These are phyloP conservation scores for Dolomedes plantarius DNA, from an alignment of 2,888 invertebrate genomes.

Conservation along the genomic window DNA sequence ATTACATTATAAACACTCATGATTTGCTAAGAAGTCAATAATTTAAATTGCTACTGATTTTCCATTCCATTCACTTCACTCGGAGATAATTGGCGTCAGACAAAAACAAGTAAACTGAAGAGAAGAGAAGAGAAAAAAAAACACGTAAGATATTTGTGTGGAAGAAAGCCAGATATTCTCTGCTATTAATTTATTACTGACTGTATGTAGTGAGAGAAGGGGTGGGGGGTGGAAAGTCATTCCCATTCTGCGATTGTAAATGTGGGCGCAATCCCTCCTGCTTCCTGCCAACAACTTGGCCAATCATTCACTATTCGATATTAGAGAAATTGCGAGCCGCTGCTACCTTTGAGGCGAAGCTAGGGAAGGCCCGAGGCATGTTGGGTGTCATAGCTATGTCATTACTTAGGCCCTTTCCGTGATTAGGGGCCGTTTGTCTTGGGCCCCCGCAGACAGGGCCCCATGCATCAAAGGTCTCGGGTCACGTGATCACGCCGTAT, in stretches of 20 bases:
- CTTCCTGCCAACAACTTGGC: background rate
- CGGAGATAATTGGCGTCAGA: no score
- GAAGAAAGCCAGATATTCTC: no score
- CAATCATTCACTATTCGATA: conserved; percentile 38
- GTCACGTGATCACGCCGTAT: conserved; percentile 56
- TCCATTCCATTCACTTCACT: no score
- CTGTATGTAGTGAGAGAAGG: no score
- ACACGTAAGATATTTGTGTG: no score
- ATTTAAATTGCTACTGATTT: no score
- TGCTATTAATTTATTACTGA: no score
- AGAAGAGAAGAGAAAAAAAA: no score
- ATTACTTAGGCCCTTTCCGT: conserved; percentile 65
- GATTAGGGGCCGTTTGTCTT: conserved; percentile 69
- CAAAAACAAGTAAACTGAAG: no score
- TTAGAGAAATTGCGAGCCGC: conserved; percentile 36
- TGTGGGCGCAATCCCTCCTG: conserved; percentile 31
- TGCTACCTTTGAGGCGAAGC: conserved; percentile 42
- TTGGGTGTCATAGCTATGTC: conserved; percentile 59
- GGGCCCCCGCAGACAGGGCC: conserved; percentile 51
- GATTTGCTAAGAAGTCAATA: no score
- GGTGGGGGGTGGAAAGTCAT: background rate
- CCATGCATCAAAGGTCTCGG: conserved; percentile 63
- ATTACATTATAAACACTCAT: no score
- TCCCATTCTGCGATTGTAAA: conserved; percentile 17
- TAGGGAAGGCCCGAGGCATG: conserved; percentile 34